Evolutionary conservation across 2,113 vertebrate species (phyloP), one percentile per base, ranked within the genome.

Genomic region (Megaceryle torquata): DNA sequence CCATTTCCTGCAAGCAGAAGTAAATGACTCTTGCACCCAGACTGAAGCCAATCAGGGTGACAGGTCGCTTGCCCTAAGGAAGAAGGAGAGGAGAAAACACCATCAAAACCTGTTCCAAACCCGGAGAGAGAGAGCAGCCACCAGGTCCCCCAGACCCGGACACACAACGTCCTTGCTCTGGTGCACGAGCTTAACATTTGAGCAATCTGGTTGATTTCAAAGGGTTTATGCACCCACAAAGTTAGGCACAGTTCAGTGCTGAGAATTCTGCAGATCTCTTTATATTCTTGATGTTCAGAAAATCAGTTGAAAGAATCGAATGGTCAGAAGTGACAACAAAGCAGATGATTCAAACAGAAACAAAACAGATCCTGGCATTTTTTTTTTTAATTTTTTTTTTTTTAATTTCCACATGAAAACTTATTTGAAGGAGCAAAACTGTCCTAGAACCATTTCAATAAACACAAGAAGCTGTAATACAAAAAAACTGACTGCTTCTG

Each of bases 21-120:
- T 99, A 99, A 96, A 99, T 99, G 28, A 99, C 99, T 96, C 99
- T 98, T 56, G 99, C 99, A 31, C 99, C 99, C 18, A 99, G 98
- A 88, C 99, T 99, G 98, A 99, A 99, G 39, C 99, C 99, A 39
- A 99, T 98, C 72, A 99, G 98, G 37, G 98, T 99, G 96, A 99
- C 99, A 7, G 99, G 99, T 41, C 99, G 98, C 91, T 86, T 98
- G 56, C 99, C 99, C 99, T 99, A 93, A 74, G 76, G 89, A 16
- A 77, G 6, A 76, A n/a, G 10, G 20, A 72, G 54, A 95, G 31
- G 57, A 63, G 31, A 35, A 79, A 91, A 35, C 1, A 3, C 37
- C 70, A 64, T 81, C 64, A 93, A 44, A 82, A 19, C 25, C 16
- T 56, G 16, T 29, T 21, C 20, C 17, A 53, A 29, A 50, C 33